Percentiles rank a stretch among this genome's conserved stretches.
These are phyloP conservation scores for Oscheius sp. DNA, from an alignment of 2,888 invertebrate species.

Conservation along the genomic window DNA sequence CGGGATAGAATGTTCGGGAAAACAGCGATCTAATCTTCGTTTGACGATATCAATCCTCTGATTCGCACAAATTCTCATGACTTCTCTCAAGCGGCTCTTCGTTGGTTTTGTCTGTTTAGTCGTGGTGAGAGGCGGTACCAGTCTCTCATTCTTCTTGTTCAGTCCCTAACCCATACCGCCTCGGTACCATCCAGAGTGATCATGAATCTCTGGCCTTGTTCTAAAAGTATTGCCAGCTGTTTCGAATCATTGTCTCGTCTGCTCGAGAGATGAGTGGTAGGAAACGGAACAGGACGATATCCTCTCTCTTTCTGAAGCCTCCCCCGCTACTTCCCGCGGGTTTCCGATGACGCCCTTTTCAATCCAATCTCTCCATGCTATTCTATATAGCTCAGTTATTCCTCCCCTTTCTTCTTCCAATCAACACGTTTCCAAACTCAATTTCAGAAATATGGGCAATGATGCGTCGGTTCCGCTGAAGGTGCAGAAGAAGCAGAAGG, in stretches of 20 bases:
- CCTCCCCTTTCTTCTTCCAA: neutral
- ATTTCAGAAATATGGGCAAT: conserved; percentile 52
- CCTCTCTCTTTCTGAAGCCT: conserved; percentile 3
- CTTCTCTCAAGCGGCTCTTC: too few species aligned
- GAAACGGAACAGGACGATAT: neutral
- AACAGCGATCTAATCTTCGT: too few species aligned
- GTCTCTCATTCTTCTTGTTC: too few species aligned
- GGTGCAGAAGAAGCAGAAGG: conserved; percentile 51
- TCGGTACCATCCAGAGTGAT: too few species aligned
- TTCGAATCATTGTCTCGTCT: conserved; percentile 17
- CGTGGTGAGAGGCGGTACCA: too few species aligned
- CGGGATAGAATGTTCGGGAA: too few species aligned
- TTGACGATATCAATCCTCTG: too few species aligned
- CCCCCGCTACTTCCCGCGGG: conserved; percentile 34
- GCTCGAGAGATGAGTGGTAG: neutral
- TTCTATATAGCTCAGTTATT: conserved; percentile 7
- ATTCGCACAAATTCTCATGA: too few species aligned
- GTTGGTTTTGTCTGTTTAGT: too few species aligned
- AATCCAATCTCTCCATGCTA: conserved; percentile 10
- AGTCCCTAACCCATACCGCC: too few species aligned
- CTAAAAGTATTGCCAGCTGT: conserved; percentile 3
- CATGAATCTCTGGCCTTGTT: neutral
- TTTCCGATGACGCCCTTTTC: conserved; percentile 33
- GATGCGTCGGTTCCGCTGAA: conserved; percentile 56
- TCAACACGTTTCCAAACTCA: neutral